Evolutionary conservation across 2,888 invertebrate genomes (phyloP).

Genomic region (Tyria jacobaeae): DNA sequence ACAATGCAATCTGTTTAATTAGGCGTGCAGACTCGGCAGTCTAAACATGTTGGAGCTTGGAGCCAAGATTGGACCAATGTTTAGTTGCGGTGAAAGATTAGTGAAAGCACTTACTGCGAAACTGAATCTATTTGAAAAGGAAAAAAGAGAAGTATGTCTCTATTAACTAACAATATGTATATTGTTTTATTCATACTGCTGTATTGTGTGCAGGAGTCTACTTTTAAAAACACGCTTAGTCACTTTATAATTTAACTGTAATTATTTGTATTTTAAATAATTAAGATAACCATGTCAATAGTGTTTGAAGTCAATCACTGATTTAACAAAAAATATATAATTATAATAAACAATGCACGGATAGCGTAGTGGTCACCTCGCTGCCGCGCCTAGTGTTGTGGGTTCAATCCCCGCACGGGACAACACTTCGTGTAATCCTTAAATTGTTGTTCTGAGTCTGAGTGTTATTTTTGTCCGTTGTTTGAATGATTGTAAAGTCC

Average conservation of each 20-base stretch:
- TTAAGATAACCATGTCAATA: too few species aligned
- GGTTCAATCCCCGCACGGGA: too few species aligned
- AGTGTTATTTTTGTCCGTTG: too few species aligned
- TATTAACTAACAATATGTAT: background rate
- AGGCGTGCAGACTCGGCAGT: slow-evolving; percentile 40
- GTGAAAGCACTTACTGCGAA: slow-evolving; percentile 11
- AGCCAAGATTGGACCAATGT: slow-evolving; percentile 24
- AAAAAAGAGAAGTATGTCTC: background rate
- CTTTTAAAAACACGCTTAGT: slow-evolving; percentile 3
- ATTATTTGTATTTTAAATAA: background rate
- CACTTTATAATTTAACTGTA: background rate
- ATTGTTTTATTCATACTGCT: background rate
- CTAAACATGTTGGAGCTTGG: slow-evolving; percentile 20
- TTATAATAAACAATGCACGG: too few species aligned
- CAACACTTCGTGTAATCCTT: too few species aligned
- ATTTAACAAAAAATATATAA: too few species aligned
- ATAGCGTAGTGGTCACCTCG: too few species aligned
- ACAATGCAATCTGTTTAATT: slow-evolving; percentile 45
- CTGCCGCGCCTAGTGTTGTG: too few species aligned
- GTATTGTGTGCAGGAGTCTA: background rate
- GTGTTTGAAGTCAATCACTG: too few species aligned
- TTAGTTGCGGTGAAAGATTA: background rate
- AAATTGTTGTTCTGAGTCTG: too few species aligned
- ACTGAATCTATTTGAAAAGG: background rate
- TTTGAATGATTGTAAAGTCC: too few species aligned